These are phyloP conservation scores for Drosophila tanythrix DNA, from an alignment of 2,888 invertebrate genomes.

Conservation along the genomic window DNA sequence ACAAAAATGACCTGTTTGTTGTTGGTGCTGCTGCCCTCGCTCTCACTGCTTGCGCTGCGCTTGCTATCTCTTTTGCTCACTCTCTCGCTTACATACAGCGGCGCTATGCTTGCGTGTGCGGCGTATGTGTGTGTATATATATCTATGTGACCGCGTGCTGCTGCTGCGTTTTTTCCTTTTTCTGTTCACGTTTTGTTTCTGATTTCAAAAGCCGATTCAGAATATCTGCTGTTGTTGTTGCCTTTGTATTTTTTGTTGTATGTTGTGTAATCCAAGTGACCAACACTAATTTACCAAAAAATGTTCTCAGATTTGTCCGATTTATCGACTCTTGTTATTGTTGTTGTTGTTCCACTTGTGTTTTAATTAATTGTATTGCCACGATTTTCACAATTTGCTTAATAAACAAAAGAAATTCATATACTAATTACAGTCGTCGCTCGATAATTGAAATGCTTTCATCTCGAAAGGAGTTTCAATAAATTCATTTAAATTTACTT, in stretches of 20 bases:
- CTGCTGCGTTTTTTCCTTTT: conserved; percentile 48
- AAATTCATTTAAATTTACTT: not conserved
- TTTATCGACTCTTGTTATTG: conserved; percentile 7
- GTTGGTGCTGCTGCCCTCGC: conserved; percentile 47
- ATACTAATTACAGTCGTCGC: conserved; percentile 12
- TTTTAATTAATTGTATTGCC: conserved; percentile 42
- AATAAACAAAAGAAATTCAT: conserved; percentile 57
- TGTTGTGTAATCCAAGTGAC: conserved; percentile 60
- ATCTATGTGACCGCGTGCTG: conserved; percentile 55
- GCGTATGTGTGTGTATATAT: conserved; percentile 11
- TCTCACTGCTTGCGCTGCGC: conserved; percentile 32
- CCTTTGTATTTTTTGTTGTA: conserved; percentile 29
- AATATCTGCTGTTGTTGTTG: conserved; percentile 19
- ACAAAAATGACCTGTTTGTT: conserved; percentile 48
- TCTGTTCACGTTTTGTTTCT: conserved; percentile 52
- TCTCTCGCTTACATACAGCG: conserved; percentile 2
- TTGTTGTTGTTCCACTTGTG: conserved; percentile 29
- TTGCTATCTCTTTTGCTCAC: conserved; percentile 30
- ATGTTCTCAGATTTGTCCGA: conserved; percentile 9
- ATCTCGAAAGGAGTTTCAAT: not conserved
- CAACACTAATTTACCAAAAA: conserved; percentile 43
- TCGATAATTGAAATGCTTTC: not conserved
- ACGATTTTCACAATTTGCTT: conserved; percentile 60
- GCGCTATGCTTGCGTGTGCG: not conserved
- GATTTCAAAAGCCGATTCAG: conserved; percentile 47